phyloP scores from a whole-genome alignment of 2,797 vertebrate genomes.

The Dicrostonyx torquatus region DNA sequence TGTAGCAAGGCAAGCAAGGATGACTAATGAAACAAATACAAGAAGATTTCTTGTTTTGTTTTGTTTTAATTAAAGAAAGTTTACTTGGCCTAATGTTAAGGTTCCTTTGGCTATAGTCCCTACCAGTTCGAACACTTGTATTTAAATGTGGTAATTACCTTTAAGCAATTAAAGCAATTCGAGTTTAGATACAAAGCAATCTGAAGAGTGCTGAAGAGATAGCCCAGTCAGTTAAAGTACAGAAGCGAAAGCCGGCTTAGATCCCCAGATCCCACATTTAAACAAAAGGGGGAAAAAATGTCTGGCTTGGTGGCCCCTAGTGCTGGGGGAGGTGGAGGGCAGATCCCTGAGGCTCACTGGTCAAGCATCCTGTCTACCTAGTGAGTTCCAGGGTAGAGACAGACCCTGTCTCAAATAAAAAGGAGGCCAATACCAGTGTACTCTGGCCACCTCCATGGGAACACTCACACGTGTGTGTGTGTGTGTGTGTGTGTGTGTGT shows the following conservation, averaged over 20 bases:
- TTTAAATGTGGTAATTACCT: constrained; percentile 47
- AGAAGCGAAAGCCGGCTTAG: not conserved
- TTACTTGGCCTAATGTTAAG: constrained; percentile 14
- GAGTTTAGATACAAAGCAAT: constrained; percentile 42
- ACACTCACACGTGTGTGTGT: too few relatives aligned
- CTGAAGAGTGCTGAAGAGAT: not conserved
- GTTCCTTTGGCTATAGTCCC: constrained; percentile 12
- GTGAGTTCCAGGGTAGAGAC: not conserved
- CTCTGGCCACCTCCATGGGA: not conserved
- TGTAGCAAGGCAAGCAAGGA: constrained; percentile 2
- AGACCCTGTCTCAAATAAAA: not conserved
- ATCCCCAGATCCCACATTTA: not conserved
- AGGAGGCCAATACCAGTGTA: not conserved
- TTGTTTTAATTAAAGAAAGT: constrained; percentile 54
- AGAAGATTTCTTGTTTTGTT: constrained; percentile 38
- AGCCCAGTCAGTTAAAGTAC: not conserved
- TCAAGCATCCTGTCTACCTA: not conserved
- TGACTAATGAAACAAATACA: constrained; percentile 58
- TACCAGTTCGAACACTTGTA: constrained; percentile 41
- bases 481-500: rapidly evolving
- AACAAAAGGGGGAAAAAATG: not conserved
- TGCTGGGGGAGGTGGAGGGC: not conserved
- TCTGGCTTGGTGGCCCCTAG: not conserved
- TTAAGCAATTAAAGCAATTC: constrained; percentile 57
- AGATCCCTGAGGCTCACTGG: not conserved